A percentile compares a stretch with the other conserved stretches of the same genome.
Conservation (phyloP, 2,888 invertebrate species). For the Pardosa pseudoannulata region DNA sequence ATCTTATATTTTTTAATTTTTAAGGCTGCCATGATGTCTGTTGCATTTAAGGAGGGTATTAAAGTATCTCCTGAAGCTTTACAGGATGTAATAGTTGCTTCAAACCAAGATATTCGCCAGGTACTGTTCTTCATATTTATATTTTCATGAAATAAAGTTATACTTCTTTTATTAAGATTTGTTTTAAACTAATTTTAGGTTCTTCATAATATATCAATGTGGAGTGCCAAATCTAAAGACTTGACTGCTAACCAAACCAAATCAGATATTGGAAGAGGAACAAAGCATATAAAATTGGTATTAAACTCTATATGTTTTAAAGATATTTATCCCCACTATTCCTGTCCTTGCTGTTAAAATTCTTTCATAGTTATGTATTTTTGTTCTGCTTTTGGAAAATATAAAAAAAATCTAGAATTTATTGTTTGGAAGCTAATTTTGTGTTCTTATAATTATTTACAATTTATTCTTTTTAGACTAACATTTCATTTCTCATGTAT, state of each 20-base stretch:
- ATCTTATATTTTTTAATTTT: too few species aligned
- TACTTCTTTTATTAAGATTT: background rate
- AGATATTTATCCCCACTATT: too few species aligned
- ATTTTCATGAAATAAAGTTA: too few species aligned
- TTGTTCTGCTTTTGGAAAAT: too few species aligned
- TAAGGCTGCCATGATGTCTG: conserved; percentile 91
- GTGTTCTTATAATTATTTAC: too few species aligned
- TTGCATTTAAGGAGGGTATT: conserved; percentile 85
- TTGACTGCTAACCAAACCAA: conserved; percentile 80
- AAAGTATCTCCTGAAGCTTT: conserved; percentile 83
- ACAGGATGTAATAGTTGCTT: conserved; percentile 88
- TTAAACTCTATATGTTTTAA: too few species aligned
- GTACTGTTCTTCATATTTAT: conserved; percentile 54
- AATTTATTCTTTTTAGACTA: too few species aligned
- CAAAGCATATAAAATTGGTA: conserved; percentile 90
- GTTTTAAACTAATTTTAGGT: conserved; percentile 75
- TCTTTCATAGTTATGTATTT: too few species aligned
- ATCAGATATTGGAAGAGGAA: conserved; percentile 79
- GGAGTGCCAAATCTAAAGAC: conserved; percentile 82
- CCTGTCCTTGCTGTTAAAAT: too few species aligned
- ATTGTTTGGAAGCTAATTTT: too few species aligned
- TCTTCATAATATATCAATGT: conserved; percentile 91
- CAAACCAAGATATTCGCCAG: conserved; percentile 95
- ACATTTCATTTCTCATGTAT: too few species aligned
- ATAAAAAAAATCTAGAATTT: too few species aligned